Evolutionary conservation across 1,140 invertebrate species (phyloP).

Genomic region (Pemphigus obesinymphae): DNA sequence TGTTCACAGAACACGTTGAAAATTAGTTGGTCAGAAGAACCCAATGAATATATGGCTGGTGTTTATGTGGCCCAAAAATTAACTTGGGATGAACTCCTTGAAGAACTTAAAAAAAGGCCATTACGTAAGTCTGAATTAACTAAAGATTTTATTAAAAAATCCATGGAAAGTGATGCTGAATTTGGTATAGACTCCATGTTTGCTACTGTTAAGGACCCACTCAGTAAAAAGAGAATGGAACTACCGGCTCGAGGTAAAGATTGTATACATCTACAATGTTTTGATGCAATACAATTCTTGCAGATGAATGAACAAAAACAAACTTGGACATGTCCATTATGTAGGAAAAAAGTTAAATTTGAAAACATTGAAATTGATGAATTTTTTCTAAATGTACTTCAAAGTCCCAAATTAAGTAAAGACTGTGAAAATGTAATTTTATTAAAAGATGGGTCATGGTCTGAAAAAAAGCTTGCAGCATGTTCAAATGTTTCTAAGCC

Average conservation of each 20-base stretch:
- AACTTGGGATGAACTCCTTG: constrained; percentile 1
- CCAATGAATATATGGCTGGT: constrained; percentile 13
- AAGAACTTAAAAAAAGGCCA: constrained; percentile 24
- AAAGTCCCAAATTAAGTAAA: constrained; percentile 5
- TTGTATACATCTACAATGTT: constrained; percentile 95
- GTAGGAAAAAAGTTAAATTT: constrained; percentile 63
- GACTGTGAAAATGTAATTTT: constrained; percentile 26
- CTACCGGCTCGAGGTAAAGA: constrained; percentile 82
- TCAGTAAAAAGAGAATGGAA: constrained; percentile 90
- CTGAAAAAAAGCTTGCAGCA: neutral
- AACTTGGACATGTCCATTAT: constrained; percentile 97
- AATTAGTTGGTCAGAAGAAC: constrained; percentile 24
- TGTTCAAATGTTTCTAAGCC: neutral
- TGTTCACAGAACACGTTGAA: constrained; percentile 26
- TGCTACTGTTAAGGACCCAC: constrained; percentile 60
- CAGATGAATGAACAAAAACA: constrained; percentile 99
- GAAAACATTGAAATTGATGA: constrained; percentile 28
- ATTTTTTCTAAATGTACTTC: constrained; percentile 29
- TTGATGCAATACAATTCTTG: constrained; percentile 89
- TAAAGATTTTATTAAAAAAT: constrained; percentile 18
- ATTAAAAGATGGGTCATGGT: constrained; percentile 20
- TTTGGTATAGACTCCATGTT: constrained; percentile 15
- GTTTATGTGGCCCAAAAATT: constrained; percentile 22
- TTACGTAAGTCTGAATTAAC: neutral
- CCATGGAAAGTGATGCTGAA: constrained; percentile 1